These are phyloP conservation scores for Lydus trimaculatus DNA, from an alignment of 2,888 invertebrate species.

Conservation along the genomic window DNA sequence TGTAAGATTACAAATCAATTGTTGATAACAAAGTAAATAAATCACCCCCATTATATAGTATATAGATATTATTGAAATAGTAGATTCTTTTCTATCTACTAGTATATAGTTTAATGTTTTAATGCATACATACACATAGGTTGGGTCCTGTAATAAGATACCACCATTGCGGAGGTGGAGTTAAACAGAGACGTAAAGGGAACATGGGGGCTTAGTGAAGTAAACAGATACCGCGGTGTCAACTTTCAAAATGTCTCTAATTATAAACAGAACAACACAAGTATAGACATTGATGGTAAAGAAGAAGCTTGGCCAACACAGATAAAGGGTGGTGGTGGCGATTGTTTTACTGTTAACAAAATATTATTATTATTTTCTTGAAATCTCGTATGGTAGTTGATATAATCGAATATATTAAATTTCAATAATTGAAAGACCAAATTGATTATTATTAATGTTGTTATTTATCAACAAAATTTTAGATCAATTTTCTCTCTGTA, in stretches of 20 bases:
- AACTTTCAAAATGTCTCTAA: conserved; percentile 53
- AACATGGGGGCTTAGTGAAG: conserved; percentile 36
- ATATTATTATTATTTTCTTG: not conserved
- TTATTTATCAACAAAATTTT: not conserved
- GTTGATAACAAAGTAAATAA: too few relatives aligned
- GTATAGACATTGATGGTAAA: conserved; percentile 49
- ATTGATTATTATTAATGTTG: conserved; percentile 13
- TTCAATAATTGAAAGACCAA: conserved; percentile 26
- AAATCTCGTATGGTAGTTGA: not conserved
- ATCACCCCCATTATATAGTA: too few relatives aligned
- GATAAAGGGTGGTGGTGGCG: not conserved
- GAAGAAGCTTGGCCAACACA: conserved; percentile 20
- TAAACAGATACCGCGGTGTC: conserved; percentile 52
- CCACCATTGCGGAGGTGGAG: conserved; percentile 25
- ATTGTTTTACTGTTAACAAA: too few relatives aligned
- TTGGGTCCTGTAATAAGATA: conserved; percentile 26
- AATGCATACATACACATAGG: conserved; percentile 22
- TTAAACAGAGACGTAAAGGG: conserved; percentile 31
- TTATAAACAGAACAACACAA: conserved; percentile 45
- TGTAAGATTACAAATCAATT: too few relatives aligned
- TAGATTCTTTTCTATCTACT: too few relatives aligned
- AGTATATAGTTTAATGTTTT: not conserved
- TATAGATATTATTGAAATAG: not conserved
- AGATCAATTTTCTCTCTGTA: not conserved
- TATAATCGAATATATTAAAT: conserved; percentile 18